Base-by-base conservation (phyloP, 2,888 invertebrate species). In the Psylliodes chrysocephalus region DNA sequence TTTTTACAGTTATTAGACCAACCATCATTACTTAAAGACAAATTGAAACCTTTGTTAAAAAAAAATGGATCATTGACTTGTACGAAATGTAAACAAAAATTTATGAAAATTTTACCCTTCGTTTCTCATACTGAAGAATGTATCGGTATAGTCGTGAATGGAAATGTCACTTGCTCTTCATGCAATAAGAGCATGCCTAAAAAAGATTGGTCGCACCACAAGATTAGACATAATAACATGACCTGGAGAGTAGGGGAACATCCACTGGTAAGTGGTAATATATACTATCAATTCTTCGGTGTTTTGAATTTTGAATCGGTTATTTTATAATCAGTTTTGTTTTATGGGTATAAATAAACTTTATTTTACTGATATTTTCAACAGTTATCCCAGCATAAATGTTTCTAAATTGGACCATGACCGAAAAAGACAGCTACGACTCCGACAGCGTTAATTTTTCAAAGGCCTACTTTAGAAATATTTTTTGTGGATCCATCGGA, bases 201-300 rank as follows among this genome's bases (percentile, higher is more conserved):
- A 52, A 72, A 62, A 2, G 38, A 75, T 7, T 89, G 89, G 87
- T 35, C 73, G 1, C 65, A 73, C 5, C 89, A 88, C 72, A 87
- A 86, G 63, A 78, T 85, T 35, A 73, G 73, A 19, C 89, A 90
- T 76, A 85, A 86, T 63, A 85, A 87, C 69, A 79, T 88, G 69
- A 4, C 85, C 6, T 89, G 89, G 89, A 78, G 82, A 55, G 82
- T 84, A 17, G 86, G 85, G 28, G 84, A 86, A 54, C 66, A 75
- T 35, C 83, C 85, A 44, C 75, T 87, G 74, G 88, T 88, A 82
- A 84, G 82, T 38, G 14, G 18, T n/a, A n/a, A n/a, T n/a, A n/a
- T n/a, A n/a, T n/a, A n/a, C n/a, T n/a, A n/a, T n/a, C n/a, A n/a
- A n/a, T n/a, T n/a, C n/a, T n/a, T n/a, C n/a, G n/a, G n/a, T n/a